Conservation (phyloP, 2,797 vertebrate genomes). For the Luscinia megarhynchos region DNA sequence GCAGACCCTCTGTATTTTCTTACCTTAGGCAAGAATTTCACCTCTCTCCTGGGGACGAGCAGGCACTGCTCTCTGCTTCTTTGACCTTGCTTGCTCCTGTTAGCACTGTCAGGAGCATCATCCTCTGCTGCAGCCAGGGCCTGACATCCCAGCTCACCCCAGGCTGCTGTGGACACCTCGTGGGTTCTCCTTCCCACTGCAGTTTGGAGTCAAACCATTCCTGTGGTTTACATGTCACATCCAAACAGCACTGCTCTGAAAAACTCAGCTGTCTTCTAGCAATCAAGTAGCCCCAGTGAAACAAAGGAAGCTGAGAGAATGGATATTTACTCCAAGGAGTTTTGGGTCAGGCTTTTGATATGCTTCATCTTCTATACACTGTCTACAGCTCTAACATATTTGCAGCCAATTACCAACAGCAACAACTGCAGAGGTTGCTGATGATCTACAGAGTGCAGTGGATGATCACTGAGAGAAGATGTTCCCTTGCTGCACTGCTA, state of each 20-base stretch:
- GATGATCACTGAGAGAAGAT: not conserved
- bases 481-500: not conserved
- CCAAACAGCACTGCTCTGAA: not conserved
- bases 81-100: not conserved
- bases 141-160: not conserved
- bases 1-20: not conserved
- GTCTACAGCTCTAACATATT: constrained; percentile 6
- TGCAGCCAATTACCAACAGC: not conserved
- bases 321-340: not conserved
- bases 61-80: not conserved
- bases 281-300: not conserved
- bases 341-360: not conserved
- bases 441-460: not conserved
- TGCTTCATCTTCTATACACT: not conserved
- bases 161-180: not conserved
- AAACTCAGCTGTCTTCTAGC: not conserved
- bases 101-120: not conserved
- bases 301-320: not conserved
- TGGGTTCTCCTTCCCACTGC: not conserved
- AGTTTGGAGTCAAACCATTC: not conserved
- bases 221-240: not conserved
- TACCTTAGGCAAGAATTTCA: not conserved
- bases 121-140: not conserved
- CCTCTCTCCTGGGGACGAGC: not conserved
- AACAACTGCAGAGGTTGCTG: not conserved